phyloP scores from a whole-genome alignment of 23 tunicate genomes.

The Ascidia mentula region DNA sequence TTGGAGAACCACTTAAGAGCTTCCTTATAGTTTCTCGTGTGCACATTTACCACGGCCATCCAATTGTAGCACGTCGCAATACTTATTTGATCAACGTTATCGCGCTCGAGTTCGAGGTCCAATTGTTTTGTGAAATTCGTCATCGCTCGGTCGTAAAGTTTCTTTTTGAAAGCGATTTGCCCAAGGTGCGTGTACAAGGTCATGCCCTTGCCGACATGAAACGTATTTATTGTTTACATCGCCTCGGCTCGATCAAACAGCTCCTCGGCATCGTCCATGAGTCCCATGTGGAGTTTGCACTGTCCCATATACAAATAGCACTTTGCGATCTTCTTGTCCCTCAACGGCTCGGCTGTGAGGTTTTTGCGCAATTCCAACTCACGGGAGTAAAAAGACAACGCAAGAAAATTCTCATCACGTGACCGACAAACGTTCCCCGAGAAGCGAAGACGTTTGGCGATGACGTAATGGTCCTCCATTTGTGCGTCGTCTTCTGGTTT shows the following conservation, averaged over 20 bases:
- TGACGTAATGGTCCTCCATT: background rate
- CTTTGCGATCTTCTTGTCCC: background rate
- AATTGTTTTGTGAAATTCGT: background rate
- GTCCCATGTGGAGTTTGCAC: background rate
- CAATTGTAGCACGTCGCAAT: background rate
- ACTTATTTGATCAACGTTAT: background rate
- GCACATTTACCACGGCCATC: background rate
- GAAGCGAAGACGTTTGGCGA: background rate
- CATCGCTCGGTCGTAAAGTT: background rate
- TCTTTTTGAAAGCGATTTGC: background rate
- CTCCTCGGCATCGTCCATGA: background rate
- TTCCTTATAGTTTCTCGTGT: background rate
- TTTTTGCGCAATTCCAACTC: background rate
- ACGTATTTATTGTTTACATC: background rate
- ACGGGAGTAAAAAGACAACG: background rate
- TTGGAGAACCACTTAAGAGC: background rate
- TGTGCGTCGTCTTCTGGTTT: background rate
- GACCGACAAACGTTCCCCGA: background rate
- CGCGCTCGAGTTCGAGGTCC: background rate
- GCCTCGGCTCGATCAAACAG: background rate
- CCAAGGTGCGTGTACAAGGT: background rate
- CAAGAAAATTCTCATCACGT: background rate
- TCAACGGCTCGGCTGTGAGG: background rate
- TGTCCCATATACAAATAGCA: background rate
- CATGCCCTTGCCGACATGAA: background rate